Evolutionary conservation across 2,888 invertebrate genomes (phyloP), one percentile per base, ranked within the genome.

Genomic region (Pristionchus exspectatus): DNA sequence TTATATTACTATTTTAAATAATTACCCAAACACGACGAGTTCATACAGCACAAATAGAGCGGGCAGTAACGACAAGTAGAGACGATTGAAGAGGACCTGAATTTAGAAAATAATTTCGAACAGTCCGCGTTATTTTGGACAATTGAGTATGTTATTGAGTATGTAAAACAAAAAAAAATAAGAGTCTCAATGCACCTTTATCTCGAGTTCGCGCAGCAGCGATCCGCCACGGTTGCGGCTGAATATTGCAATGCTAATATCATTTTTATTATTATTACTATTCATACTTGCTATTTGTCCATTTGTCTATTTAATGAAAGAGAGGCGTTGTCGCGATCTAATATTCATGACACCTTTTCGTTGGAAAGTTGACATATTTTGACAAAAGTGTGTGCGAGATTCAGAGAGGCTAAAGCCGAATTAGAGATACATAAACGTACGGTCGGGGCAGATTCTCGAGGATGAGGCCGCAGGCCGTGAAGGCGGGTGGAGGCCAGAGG

Each of bases 141-240:
- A n/a, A n/a, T n/a, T n/a, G n/a, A n/a, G n/a, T n/a, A n/a, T n/a
- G n/a, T n/a, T n/a, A n/a, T n/a, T n/a, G n/a, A n/a, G n/a, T n/a
- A n/a, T n/a, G n/a, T 59, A 59, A 59, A 59, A 59, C 9, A 21
- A 18, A 21, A 59, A 4, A 59, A 59, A 59, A 63, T 24, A 63
- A 63, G n/a, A n/a, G n/a, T 59, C 21, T 59, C 18, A 59, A 56
- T 12, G 16, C 21, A 59, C 63, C 63, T 63, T 63, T 24, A 63
- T n/a, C 63, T 63, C 63, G 63, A 63, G 63, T 9, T 63, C 63
- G n/a, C n/a, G 63, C n/a, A 63, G 63, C n/a, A 63, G n/a, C 63
- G 63, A 63, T n/a, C 10, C n/a, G 24, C 63, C 63, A 10, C 21
- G 24, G n/a, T 10, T n/a, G n/a, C 63, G 63, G n/a, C 63, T 63